Evolutionary conservation across 2,888 invertebrate genomes (phyloP).

Genomic region (Eutolmus rufibarbis): DNA sequence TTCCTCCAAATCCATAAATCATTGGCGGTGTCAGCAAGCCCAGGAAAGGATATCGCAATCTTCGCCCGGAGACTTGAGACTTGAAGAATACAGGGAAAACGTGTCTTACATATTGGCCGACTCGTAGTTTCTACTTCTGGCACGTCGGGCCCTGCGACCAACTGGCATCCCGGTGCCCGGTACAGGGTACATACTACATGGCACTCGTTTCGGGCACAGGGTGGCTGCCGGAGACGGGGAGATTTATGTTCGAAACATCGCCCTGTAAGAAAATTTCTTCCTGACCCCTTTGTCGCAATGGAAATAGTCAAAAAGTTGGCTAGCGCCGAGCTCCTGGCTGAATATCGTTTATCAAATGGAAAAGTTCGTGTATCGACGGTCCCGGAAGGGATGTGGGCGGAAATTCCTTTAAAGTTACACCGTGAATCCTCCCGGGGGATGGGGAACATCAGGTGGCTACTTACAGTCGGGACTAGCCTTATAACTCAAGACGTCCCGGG

Average conservation of each 20-base stretch:
- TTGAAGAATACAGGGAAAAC: constrained; percentile 32
- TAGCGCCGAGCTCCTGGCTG: constrained; percentile 12
- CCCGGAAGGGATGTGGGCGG: constrained; percentile 29
- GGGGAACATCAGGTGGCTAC: constrained; percentile 42
- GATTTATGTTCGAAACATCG: constrained; percentile 33
- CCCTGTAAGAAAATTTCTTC: constrained; percentile 27
- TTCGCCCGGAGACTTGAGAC: neutral
- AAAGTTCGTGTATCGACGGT: constrained; percentile 29
- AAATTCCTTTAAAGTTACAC: constrained; percentile 28
- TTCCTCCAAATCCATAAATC: constrained; percentile 41
- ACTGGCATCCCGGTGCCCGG: neutral
- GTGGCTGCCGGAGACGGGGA: neutral
- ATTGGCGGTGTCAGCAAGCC: constrained; percentile 32
- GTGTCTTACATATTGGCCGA: constrained; percentile 38
- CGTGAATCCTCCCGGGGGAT: neutral
- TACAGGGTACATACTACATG: neutral
- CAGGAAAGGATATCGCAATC: constrained; percentile 23
- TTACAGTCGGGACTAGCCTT: neutral
- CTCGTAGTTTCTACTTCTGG: constrained; percentile 11
- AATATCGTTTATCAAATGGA: constrained; percentile 40
- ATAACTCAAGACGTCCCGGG: constrained; percentile 27
- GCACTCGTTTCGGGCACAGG: constrained; percentile 10
- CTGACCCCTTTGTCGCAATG: constrained; percentile 38
- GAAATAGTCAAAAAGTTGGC: constrained; percentile 27
- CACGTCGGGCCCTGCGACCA: neutral